Percentiles rank a stretch among this genome's conserved stretches.
Conservation (phyloP, 2,113 vertebrate species). For the Nothocercus nigrocapillus region DNA sequence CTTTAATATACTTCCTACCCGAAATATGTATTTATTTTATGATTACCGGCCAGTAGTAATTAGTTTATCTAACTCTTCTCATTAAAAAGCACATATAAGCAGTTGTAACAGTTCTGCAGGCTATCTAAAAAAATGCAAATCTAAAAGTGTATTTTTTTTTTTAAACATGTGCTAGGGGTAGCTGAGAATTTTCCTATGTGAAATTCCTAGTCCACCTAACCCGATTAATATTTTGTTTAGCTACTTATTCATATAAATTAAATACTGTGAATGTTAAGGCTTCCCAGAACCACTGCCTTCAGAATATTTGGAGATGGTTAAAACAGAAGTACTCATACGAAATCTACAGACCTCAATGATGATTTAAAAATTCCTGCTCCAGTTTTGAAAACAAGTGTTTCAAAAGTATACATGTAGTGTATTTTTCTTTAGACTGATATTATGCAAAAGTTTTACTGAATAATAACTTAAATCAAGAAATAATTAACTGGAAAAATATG, state of each 20-base stretch:
- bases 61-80: background rate
- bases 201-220: background rate
- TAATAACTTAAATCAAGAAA: background rate
- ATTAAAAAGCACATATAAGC: background rate
- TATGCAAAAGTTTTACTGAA: background rate
- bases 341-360: background rate
- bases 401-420: background rate
- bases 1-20: background rate
- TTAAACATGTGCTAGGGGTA: background rate
- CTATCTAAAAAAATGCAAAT: background rate
- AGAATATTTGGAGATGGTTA: background rate
- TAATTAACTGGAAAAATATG: background rate
- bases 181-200: background rate
- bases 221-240: background rate
- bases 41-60: background rate
- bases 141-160: background rate
- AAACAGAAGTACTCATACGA: background rate
- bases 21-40: background rate
- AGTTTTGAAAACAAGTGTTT: background rate
- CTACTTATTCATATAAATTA: background rate
- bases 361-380: background rate
- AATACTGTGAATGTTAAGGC: background rate
- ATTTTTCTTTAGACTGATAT: background rate
- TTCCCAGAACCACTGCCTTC: background rate
- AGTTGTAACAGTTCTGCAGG: background rate